These are phyloP conservation scores for Brevipalpus yothersi DNA, from an alignment of 1,140 invertebrate species.

Conservation along the genomic window DNA sequence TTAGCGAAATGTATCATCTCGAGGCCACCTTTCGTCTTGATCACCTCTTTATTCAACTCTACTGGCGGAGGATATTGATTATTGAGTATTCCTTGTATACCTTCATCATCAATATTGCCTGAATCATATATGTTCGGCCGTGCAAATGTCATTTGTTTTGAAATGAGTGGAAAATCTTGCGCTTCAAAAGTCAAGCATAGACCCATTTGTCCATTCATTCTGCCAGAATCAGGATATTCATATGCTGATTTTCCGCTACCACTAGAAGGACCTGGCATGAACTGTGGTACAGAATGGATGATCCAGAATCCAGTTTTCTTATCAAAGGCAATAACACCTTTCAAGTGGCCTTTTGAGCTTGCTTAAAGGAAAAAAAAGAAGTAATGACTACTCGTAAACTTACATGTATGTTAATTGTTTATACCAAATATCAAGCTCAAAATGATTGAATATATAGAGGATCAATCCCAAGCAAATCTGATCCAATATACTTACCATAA, in stretches of 20 bases:
- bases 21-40: neutral
- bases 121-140: neutral
- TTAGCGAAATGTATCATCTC: conserved; percentile 29
- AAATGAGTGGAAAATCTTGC: neutral
- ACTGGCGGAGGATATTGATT: neutral
- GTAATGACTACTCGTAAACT: too few relatives aligned
- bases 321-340: conserved; percentile 41
- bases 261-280: neutral
- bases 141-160: neutral
- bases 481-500: too few relatives aligned
- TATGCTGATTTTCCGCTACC: neutral
- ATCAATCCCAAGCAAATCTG: too few relatives aligned
- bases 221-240: neutral
- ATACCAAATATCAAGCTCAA: too few relatives aligned
- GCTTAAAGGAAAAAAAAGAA: too few relatives aligned
- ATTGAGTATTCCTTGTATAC: neutral
- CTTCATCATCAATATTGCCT: neutral
- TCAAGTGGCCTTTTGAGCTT: neutral
- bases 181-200: neutral
- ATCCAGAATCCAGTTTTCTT: conserved; percentile 51
- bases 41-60: neutral
- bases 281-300: conserved; percentile 55
- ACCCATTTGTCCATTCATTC: neutral
- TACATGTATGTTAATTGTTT: too few relatives aligned
- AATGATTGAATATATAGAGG: too few relatives aligned